Conservation (phyloP, 1,140 invertebrate genomes). For the Drosophila trapezifrons region DNA sequence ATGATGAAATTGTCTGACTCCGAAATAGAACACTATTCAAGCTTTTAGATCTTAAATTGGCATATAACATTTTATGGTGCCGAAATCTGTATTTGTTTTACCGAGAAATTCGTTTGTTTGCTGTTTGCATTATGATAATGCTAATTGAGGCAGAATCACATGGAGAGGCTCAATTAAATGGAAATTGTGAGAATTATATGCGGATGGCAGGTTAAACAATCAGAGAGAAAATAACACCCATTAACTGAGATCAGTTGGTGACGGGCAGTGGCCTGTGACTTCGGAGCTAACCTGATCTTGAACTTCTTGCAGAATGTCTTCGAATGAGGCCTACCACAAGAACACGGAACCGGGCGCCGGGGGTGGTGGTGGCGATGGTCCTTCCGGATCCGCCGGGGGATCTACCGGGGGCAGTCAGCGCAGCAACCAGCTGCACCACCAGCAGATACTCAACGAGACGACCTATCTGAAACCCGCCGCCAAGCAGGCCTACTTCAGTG, state of each 20-base stretch:
- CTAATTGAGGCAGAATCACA: constrained; percentile 34
- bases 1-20: constrained; percentile 8
- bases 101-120: constrained; percentile 21
- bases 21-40: not conserved
- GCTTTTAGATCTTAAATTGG: not conserved
- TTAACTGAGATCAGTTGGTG: constrained; percentile 12
- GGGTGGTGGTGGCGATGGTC: constrained; percentile 59
- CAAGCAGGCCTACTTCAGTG: constrained; percentile 86
- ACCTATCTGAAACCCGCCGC: constrained; percentile 73
- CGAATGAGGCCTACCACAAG: constrained; percentile 75
- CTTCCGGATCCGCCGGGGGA: constrained; percentile 30
- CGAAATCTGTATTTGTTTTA: not conserved
- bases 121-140: constrained; percentile 32
- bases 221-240: constrained; percentile 4
- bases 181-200: constrained; percentile 47
- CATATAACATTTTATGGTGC: constrained; percentile 8
- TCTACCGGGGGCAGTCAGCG: constrained; percentile 32
- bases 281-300: not conserved
- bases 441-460: constrained; percentile 72
- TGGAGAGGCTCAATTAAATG: constrained; percentile 47
- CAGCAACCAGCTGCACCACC: constrained; percentile 49
- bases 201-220: constrained; percentile 38
- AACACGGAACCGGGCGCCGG: constrained; percentile 62
- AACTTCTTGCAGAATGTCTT: constrained; percentile 65
- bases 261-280: constrained; percentile 11